A percentile compares a stretch with the other conserved stretches of the same genome.
These are phyloP conservation scores for Nannoperca australis DNA, from an alignment of 2,797 vertebrate genomes.

Conservation along the genomic window DNA sequence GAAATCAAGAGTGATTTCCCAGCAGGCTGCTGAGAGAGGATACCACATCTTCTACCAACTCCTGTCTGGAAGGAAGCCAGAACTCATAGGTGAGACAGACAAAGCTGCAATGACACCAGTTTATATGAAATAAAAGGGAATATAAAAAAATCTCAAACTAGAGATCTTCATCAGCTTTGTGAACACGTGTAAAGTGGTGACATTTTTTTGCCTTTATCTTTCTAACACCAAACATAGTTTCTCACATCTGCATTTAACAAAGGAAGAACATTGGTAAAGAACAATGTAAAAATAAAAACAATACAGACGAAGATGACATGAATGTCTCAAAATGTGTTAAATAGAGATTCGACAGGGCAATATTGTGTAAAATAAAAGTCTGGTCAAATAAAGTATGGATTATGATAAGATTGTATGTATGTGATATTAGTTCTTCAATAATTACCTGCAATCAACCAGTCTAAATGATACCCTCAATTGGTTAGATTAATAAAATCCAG, in stretches of 20 bases:
- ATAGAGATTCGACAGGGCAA: not conserved
- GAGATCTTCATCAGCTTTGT: not conserved
- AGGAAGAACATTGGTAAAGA: not conserved
- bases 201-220: not conserved
- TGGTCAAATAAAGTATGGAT: too few relatives aligned
- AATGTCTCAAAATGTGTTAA: not conserved
- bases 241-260: not conserved
- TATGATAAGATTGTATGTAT: too few relatives aligned
- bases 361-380: too few relatives aligned
- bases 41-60: constrained; percentile 86
- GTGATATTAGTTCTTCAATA: too few relatives aligned
- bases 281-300: not conserved
- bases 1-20: constrained; percentile 83
- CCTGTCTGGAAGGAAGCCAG: constrained; percentile 82
- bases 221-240: not conserved
- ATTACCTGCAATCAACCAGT: not conserved
- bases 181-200: too few relatives aligned
- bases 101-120: not conserved
- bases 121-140: not conserved
- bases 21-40: constrained; percentile 79
- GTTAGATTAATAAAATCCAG: not conserved
- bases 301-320: not conserved
- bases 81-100: constrained; percentile 71
- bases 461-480: not conserved
- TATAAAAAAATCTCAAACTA: not conserved